Evolutionary conservation across 2,888 invertebrate species (phyloP).

Genomic region (Sinotaia quadrata): DNA sequence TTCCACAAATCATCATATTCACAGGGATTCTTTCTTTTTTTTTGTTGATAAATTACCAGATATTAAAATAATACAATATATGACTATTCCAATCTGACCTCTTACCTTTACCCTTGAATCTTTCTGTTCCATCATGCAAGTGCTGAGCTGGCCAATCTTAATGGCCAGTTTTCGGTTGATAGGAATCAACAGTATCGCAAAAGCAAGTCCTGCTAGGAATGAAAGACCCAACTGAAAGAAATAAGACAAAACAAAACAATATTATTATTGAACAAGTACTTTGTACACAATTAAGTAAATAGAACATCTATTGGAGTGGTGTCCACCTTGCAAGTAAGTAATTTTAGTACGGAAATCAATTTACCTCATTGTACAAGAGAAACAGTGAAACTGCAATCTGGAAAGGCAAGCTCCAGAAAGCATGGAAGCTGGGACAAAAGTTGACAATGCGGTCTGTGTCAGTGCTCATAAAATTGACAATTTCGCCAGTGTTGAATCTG

Average conservation of each 20-base stretch:
- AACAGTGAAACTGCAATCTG: conserved; percentile 71
- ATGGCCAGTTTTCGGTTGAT: conserved; percentile 91
- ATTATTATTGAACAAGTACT: no score
- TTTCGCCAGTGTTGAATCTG: conserved; percentile 81
- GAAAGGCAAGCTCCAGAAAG: conserved; percentile 96
- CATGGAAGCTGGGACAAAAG: conserved; percentile 95
- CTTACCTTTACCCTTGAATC: conserved; percentile 85
- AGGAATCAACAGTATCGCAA: conserved; percentile 90
- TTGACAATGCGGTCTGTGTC: conserved; percentile 96
- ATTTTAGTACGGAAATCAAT: not conserved
- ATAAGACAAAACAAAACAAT: not conserved
- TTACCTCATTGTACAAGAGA: conserved; percentile 49
- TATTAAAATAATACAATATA: no score
- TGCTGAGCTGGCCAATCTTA: conserved; percentile 88
- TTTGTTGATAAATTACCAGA: no score
- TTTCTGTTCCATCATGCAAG: conserved; percentile 90
- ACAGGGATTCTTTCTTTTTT: no score
- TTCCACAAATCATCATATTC: no score
- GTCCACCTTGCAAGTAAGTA: no score
- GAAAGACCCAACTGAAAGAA: conserved; percentile 84
- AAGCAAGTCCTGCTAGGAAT: conserved; percentile 90
- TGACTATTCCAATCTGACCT: no score
- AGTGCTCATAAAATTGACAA: conserved; percentile 96
- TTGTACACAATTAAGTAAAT: no score
- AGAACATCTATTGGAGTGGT: no score